Conservation (phyloP, 2,797 vertebrate species). For the Lepus townsendii region DNA sequence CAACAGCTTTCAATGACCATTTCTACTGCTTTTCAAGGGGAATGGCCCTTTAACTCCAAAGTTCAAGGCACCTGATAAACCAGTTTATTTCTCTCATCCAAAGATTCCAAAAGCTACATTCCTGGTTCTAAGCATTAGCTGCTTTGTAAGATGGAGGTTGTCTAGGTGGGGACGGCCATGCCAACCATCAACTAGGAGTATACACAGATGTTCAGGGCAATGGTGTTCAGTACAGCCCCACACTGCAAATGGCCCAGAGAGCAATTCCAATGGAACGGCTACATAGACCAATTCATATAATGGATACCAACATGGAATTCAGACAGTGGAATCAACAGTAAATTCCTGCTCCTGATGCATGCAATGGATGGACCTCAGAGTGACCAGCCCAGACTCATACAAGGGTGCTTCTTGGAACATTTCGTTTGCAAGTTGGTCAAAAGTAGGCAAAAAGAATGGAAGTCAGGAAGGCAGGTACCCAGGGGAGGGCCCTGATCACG, state of each 20-base stretch:
- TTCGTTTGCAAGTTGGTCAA: neutral
- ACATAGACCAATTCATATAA: neutral
- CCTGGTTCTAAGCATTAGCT: neutral
- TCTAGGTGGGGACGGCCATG: neutral
- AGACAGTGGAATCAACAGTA: neutral
- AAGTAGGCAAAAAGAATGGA: neutral
- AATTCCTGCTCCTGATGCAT: neutral
- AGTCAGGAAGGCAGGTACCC: neutral
- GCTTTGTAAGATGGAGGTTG: neutral
- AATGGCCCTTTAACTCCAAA: conserved; percentile 36
- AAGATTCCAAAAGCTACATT: conserved; percentile 2
- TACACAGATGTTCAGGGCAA: neutral
- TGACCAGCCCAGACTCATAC: neutral
- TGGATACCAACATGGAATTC: neutral
- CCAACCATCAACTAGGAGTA: neutral
- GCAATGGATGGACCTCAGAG: neutral
- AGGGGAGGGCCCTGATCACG: neutral
- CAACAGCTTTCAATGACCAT: neutral
- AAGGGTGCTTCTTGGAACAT: neutral
- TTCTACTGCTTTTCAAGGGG: neutral
- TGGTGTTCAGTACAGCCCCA: neutral
- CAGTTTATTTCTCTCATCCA: neutral
- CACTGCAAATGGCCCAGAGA: neutral
- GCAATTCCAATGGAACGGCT: neutral
- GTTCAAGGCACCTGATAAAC: conserved; percentile 8